These are phyloP conservation scores for Norana najaformis DNA, from an alignment of 2,888 invertebrate genomes.

Conservation along the genomic window DNA sequence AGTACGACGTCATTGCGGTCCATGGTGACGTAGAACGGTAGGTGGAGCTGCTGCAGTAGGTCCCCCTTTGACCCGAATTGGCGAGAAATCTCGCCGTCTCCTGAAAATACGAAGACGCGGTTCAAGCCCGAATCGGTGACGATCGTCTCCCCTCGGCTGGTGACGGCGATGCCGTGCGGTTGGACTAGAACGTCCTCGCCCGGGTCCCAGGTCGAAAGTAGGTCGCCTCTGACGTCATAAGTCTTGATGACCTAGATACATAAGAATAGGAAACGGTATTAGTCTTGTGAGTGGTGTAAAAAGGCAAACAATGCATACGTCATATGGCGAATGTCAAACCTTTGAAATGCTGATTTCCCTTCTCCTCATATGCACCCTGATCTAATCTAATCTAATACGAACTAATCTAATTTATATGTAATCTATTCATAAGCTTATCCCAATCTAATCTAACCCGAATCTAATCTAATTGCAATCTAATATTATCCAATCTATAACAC, in stretches of 20 bases:
- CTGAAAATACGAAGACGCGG: constrained; percentile 49
- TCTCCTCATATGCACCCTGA: no score
- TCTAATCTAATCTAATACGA: no score
- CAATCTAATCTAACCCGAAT: no score
- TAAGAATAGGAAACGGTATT: background rate
- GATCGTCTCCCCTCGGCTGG: constrained; percentile 50
- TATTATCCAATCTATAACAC: no score
- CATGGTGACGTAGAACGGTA: constrained; percentile 38
- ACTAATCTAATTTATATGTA: no score
- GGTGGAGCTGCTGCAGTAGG: constrained; percentile 35
- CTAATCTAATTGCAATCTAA: no score
- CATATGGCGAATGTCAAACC: background rate
- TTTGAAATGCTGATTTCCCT: no score
- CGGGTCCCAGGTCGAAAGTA: constrained; percentile 35
- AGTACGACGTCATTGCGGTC: constrained; percentile 45
- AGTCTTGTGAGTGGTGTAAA: background rate
- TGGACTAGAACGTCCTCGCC: constrained; percentile 50
- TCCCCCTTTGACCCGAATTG: constrained; percentile 47
- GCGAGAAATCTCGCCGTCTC: constrained; percentile 50
- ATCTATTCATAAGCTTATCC: no score
- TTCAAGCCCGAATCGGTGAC: constrained; percentile 55
- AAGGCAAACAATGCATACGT: no score
- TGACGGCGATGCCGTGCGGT: constrained; percentile 52
- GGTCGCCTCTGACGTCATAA: constrained; percentile 36
- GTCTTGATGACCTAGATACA: constrained; percentile 36